Evolutionary conservation across 2,888 invertebrate genomes (phyloP).

Genomic region (Geotrupes spiniger): DNA sequence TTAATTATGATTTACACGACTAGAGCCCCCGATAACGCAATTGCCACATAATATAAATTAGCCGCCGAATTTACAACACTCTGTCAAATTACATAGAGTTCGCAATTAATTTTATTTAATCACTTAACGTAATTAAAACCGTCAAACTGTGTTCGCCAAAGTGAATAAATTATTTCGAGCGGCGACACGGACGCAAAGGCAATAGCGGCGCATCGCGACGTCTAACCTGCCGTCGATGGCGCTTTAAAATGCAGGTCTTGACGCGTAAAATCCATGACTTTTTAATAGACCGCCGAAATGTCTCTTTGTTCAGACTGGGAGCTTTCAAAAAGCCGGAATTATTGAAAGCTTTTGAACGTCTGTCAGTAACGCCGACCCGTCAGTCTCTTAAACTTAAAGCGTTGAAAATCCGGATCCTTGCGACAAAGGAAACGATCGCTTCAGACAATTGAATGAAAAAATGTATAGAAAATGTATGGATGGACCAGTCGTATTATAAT

Average conservation of each 20-base stretch:
- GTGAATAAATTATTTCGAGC: conserved; percentile 8
- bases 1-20: conserved; percentile 48
- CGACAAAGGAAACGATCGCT: too few relatives aligned
- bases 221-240: neutral
- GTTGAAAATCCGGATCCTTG: too few relatives aligned
- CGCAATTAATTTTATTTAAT: conserved; percentile 38
- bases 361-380: too few relatives aligned
- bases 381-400: too few relatives aligned
- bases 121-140: conserved; percentile 21
- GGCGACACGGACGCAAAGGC: conserved; percentile 9
- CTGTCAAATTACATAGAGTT: conserved; percentile 37
- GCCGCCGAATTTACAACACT: conserved; percentile 35
- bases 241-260: conserved; percentile 36
- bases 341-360: conserved; percentile 15
- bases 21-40: conserved; percentile 39
- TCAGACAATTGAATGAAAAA: too few relatives aligned
- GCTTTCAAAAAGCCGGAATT: conserved; percentile 22
- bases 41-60: conserved; percentile 46
- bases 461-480: too few relatives aligned
- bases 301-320: conserved; percentile 18
- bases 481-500: too few relatives aligned
- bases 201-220: conserved; percentile 4
- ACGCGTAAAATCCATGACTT: conserved; percentile 17
- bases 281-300: conserved; percentile 16
- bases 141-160: conserved; percentile 5